Conservation (phyloP, 2,113 vertebrate species). For the Cyanocitta stelleri region DNA sequence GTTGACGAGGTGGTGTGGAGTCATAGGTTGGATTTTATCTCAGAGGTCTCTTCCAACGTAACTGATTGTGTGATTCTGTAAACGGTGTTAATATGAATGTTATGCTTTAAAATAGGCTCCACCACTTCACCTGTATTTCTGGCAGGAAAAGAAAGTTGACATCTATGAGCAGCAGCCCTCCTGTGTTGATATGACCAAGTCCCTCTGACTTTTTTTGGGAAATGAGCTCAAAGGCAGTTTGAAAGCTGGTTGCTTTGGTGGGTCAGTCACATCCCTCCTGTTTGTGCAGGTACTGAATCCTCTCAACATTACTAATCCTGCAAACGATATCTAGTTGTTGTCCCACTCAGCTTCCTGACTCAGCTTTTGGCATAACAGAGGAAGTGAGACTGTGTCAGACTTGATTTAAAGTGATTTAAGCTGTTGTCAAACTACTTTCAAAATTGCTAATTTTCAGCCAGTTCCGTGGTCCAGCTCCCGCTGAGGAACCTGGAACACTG, state of each 20-base stretch:
- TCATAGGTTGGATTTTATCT: neutral
- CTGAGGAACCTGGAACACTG: neutral
- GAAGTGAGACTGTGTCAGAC: neutral
- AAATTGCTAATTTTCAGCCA: neutral
- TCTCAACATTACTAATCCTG: neutral
- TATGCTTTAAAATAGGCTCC: neutral
- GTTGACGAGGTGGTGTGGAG: neutral
- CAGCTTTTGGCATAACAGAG: neutral
- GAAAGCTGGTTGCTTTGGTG: neutral
- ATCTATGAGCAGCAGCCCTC: neutral
- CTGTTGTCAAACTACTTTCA: neutral
- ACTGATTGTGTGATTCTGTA: neutral
- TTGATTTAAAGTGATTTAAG: neutral
- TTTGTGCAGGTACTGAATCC: neutral
- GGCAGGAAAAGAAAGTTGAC: fast-evolving
- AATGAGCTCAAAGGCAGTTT: neutral
- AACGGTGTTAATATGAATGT: neutral
- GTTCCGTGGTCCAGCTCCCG: neutral
- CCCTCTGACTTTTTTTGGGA: neutral
- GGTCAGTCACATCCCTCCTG: neutral
- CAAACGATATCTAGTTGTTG: neutral
- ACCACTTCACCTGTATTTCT: neutral
- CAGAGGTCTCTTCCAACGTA: neutral
- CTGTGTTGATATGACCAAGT: neutral
- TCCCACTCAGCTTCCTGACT: neutral